These are phyloP conservation scores for Equus quagga DNA, from an alignment of 2,113 vertebrate species.

Conservation along the genomic window DNA sequence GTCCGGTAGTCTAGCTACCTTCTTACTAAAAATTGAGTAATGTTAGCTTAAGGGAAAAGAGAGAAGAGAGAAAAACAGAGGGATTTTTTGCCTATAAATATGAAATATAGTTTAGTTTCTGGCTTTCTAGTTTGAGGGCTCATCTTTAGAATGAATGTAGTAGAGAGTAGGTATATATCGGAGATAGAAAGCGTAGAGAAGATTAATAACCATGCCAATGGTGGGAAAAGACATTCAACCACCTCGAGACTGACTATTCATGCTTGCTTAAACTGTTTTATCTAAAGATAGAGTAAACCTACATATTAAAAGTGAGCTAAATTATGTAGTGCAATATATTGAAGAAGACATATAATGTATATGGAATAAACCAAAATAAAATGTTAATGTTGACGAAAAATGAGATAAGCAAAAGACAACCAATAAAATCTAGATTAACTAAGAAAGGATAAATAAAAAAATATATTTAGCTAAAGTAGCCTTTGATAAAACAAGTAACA, in stretches of 20 bases:
- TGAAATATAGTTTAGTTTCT: neutral
- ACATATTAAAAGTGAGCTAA: neutral
- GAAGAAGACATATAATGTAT: neutral
- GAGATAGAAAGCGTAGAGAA: neutral
- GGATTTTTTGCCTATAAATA: neutral
- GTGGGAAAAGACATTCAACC: neutral
- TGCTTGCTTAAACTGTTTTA: neutral
- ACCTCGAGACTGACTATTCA: neutral
- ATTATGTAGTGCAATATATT: neutral
- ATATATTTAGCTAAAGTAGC: neutral
- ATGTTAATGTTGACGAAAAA: neutral
- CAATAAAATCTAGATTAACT: neutral
- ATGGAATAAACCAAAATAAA: neutral
- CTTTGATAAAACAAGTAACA: neutral
- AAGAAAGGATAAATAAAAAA: neutral
- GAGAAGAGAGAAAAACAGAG: neutral
- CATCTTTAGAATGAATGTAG: neutral
- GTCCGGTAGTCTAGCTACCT: neutral
- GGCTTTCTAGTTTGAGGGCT: neutral
- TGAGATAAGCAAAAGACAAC: neutral
- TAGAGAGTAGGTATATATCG: neutral
- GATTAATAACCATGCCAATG: neutral
- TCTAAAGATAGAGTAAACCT: neutral
- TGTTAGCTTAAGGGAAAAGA: neutral
- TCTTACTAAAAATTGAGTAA: neutral